These are phyloP conservation scores for Charina bottae DNA, from an alignment of 2,113 vertebrate species.

Conservation along the genomic window DNA sequence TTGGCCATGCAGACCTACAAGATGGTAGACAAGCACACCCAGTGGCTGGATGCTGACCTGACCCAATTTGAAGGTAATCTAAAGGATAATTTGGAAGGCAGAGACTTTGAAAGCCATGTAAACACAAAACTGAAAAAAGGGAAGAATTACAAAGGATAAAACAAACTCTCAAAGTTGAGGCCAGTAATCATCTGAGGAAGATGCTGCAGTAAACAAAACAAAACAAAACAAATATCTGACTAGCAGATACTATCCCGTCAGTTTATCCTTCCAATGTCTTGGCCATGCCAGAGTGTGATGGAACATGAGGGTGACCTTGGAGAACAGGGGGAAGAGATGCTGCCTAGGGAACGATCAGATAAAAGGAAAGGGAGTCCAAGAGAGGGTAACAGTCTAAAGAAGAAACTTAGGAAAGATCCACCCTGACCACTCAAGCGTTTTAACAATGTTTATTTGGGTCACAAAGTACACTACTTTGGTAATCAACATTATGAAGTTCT, in stretches of 20 bases:
- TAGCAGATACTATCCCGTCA: conserved; percentile 85
- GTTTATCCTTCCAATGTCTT: conserved; percentile 95
- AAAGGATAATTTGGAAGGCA: not conserved
- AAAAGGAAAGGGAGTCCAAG: too few relatives aligned
- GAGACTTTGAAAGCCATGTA: not conserved
- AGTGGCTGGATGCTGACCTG: not conserved
- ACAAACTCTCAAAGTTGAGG: not conserved
- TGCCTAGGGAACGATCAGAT: too few relatives aligned
- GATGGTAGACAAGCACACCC: not conserved
- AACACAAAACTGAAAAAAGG: not conserved
- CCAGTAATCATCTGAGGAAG: not conserved
- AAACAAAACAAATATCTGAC: conserved; percentile 78
- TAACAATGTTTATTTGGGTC: conserved; percentile 43
- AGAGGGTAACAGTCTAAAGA: too few relatives aligned
- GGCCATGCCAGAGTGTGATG: conserved; percentile 83
- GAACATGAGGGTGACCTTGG: too few relatives aligned
- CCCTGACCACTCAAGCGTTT: too few relatives aligned
- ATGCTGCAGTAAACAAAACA: not conserved
- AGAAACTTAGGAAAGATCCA: too few relatives aligned
- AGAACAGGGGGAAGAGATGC: too few relatives aligned
- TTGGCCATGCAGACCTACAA: not conserved
- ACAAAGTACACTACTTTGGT: conserved; percentile 35
- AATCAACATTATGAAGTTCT: not conserved
- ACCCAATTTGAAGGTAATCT: not conserved
- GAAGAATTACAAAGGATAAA: not conserved